Evolutionary conservation across 2,797 vertebrate species (phyloP).

Genomic region (Pantherophis alleghaniensis): DNA sequence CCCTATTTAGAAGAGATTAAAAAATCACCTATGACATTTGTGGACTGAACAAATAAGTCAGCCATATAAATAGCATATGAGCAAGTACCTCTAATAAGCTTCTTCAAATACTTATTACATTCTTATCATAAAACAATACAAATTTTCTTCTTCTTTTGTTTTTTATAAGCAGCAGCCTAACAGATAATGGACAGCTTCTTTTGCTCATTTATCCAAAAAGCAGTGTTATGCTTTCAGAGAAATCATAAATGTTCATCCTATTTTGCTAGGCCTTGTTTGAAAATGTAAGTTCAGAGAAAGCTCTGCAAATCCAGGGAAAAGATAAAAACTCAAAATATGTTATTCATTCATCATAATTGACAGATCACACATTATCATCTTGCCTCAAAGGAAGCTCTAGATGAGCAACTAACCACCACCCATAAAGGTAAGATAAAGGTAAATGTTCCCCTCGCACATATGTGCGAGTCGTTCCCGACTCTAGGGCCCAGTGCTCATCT

Average conservation of each 20-base stretch:
- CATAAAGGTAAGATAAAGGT: background rate
- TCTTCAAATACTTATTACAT: background rate
- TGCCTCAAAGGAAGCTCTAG: background rate
- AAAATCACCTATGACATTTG: background rate
- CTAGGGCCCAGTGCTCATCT: no score
- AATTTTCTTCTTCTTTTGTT: background rate
- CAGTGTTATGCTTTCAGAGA: background rate
- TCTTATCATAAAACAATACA: background rate
- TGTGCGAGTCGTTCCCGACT: no score
- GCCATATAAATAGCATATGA: background rate
- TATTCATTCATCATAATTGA: background rate
- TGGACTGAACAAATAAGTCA: background rate
- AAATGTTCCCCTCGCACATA: no score
- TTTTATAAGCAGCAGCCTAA: background rate
- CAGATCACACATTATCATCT: background rate
- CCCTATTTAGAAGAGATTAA: background rate
- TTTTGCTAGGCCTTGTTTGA: background rate
- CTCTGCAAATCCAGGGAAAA: background rate
- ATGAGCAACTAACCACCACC: background rate
- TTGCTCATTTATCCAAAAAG: background rate
- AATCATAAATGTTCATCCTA: background rate
- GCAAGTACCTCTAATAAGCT: background rate
- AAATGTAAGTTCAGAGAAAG: background rate
- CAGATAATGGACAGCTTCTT: background rate
- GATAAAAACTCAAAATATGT: background rate